phyloP scores from a whole-genome alignment of 2,888 invertebrate species.

The Cephus pygmeus region DNA sequence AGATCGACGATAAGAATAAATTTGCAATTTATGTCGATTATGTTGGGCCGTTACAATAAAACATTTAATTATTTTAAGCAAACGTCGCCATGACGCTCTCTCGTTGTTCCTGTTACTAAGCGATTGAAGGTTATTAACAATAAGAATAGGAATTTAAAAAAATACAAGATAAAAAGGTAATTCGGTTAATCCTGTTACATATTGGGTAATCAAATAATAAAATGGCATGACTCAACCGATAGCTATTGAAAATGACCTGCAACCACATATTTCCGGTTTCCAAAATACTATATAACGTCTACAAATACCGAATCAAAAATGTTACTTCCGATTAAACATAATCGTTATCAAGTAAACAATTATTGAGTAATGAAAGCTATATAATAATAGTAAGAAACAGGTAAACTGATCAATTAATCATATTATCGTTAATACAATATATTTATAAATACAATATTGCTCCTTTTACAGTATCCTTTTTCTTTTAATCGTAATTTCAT shows the following conservation, averaged over 20 bases:
- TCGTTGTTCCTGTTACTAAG: no score
- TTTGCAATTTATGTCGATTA: no score
- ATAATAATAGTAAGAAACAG: not conserved
- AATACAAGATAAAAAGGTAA: not conserved
- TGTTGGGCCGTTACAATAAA: no score
- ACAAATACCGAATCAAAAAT: no score
- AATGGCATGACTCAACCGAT: not conserved
- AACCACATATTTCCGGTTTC: not conserved
- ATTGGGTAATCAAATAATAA: not conserved
- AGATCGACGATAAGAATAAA: no score
- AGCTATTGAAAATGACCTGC: not conserved
- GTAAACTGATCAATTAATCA: not conserved
- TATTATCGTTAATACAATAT: not conserved
- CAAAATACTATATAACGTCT: not conserved
- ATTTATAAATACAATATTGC: constrained; percentile 8
- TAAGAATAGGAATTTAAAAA: not conserved
- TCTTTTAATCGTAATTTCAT: not conserved
- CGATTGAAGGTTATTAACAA: no score
- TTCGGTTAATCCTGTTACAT: not conserved
- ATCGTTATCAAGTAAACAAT: not conserved
- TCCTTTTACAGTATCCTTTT: not conserved
- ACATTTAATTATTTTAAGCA: no score
- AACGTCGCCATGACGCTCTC: no score
- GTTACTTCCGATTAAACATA: no score
- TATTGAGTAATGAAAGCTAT: not conserved